These are phyloP conservation scores for Chironomus striatipennis DNA, from an alignment of 1,140 invertebrate genomes.

Conservation along the genomic window DNA sequence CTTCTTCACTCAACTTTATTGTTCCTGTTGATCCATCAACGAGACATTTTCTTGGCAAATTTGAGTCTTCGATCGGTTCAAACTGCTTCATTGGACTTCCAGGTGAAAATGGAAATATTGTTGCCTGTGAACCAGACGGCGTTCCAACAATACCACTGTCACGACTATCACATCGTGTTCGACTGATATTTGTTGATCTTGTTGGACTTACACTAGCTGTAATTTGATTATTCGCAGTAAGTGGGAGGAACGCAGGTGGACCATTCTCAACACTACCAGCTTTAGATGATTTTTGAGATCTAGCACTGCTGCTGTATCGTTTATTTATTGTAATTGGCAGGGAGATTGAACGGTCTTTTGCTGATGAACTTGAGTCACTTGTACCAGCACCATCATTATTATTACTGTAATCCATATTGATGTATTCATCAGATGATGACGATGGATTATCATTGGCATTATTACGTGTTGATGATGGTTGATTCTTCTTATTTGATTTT, in stretches of 20 bases:
- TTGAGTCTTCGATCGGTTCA: conserved; percentile 36
- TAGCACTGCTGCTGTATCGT: not conserved
- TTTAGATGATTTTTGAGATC: not conserved
- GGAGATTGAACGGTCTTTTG: conserved; percentile 40
- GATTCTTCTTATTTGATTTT: conserved; percentile 27
- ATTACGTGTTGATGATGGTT: conserved; percentile 27
- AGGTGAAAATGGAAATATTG: conserved; percentile 51
- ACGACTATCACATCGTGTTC: conserved; percentile 36
- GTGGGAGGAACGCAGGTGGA: conserved; percentile 40
- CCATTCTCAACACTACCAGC: not conserved
- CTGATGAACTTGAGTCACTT: conserved; percentile 23
- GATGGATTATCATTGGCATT: conserved; percentile 31
- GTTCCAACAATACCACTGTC: conserved; percentile 43
- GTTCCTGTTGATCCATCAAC: conserved; percentile 37
- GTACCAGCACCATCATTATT: conserved; percentile 16
- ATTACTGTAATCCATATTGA: conserved; percentile 40
- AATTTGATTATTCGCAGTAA: conserved; percentile 29
- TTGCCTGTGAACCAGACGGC: conserved; percentile 44
- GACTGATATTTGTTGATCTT: conserved; percentile 24
- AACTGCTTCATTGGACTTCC: conserved; percentile 50
- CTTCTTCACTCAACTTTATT: conserved; percentile 26
- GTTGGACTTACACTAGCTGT: not conserved
- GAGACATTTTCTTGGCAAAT: conserved; percentile 31
- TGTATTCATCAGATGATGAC: conserved; percentile 36
- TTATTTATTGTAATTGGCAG: conserved; percentile 48